A percentile compares a stretch with the other conserved stretches of the same genome.
These are phyloP conservation scores for Zosterops pallidus DNA, from an alignment of 2,113 vertebrate genomes.

Conservation along the genomic window DNA sequence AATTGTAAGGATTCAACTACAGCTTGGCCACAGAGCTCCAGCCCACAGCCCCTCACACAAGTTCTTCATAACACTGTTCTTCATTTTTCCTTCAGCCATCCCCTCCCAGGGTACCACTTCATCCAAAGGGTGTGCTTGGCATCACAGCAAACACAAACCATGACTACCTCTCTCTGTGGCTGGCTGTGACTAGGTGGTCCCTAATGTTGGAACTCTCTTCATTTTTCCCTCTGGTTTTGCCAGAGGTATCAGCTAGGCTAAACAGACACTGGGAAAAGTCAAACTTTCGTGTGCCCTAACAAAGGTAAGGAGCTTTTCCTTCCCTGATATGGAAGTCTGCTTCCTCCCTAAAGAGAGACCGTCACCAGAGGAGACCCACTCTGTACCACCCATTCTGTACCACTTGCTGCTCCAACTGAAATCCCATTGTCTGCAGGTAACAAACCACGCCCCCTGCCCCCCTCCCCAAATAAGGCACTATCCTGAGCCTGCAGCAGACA, in stretches of 20 bases:
- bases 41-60: neutral
- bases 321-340: neutral
- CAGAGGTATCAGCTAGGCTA: neutral
- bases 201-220: accelerated
- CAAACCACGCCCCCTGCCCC: accelerated
- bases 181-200: neutral
- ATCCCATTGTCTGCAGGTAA: accelerated
- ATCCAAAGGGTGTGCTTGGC: neutral
- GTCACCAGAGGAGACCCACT: neutral
- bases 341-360: neutral
- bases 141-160: accelerated
- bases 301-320: neutral
- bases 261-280: neutral
- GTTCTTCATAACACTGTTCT: neutral
- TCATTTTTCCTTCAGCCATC: neutral
- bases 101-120: neutral
- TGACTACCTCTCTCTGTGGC: neutral
- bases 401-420: neutral
- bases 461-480: accelerated
- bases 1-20: neutral
- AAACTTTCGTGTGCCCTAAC: neutral
- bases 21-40: neutral
- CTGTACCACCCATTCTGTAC: neutral
- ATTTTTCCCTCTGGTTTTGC: neutral
- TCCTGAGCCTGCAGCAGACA: neutral